A percentile compares a stretch with the other conserved stretches of the same genome.
Conservation (phyloP, 1,140 invertebrate species). For the Polyergus mexicanus region DNA sequence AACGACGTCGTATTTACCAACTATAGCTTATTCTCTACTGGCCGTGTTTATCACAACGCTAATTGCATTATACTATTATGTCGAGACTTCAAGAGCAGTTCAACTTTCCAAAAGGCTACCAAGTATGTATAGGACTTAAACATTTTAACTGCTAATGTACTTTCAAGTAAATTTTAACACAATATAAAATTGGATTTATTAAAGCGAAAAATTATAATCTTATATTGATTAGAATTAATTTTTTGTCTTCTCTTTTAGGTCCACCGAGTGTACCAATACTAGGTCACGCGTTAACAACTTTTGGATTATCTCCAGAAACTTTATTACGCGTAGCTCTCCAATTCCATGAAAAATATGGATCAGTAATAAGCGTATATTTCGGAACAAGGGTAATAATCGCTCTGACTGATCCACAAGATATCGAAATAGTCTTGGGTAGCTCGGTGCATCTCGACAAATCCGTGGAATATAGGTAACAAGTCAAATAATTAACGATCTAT, state of each 20-base stretch:
- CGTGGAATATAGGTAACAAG: constrained; percentile 85
- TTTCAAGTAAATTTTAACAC: too few relatives aligned
- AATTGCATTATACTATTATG: constrained; percentile 78
- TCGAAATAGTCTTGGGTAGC: constrained; percentile 91
- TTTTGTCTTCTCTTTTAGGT: constrained; percentile 72
- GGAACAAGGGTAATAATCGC: constrained; percentile 90
- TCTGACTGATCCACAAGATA: constrained; percentile 89
- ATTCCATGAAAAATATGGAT: constrained; percentile 87
- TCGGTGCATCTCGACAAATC: constrained; percentile 94
- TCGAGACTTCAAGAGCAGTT: constrained; percentile 75
- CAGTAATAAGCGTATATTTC: constrained; percentile 88
- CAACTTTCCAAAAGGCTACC: constrained; percentile 81
- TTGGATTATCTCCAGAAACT: constrained; percentile 87
- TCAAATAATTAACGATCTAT: constrained; percentile 5
- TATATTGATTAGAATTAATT: constrained; percentile 11
- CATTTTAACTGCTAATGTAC: too few relatives aligned
- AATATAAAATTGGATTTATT: too few relatives aligned
- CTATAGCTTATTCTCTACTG: constrained; percentile 73
- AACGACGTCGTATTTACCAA: constrained; percentile 65
- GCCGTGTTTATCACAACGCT: constrained; percentile 65
- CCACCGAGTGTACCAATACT: constrained; percentile 87
- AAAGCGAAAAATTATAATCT: too few relatives aligned
- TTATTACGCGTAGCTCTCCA: constrained; percentile 83
- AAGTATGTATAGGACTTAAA: constrained; percentile 67
- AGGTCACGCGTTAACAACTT: constrained; percentile 87